These are phyloP conservation scores for Eupleurogrammus muticus DNA, from an alignment of 2,797 vertebrate species.

Conservation along the genomic window DNA sequence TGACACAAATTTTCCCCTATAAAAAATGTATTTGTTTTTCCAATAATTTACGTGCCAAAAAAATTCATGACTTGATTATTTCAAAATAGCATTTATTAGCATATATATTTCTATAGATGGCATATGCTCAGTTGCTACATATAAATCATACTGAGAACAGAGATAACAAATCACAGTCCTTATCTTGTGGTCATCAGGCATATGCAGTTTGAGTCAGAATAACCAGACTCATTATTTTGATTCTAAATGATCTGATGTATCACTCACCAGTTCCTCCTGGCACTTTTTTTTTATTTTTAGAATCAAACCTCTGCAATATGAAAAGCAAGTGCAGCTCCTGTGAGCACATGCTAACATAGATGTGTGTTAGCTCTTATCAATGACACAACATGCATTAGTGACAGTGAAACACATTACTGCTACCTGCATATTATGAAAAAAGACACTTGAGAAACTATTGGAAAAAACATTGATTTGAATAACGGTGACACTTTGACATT, in stretches of 20 bases:
- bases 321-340: slow-evolving; percentile 20
- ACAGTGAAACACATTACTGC: slow-evolving; percentile 19
- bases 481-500: slow-evolving; percentile 10
- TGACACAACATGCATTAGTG: slow-evolving; percentile 9
- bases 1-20: not conserved
- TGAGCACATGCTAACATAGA: slow-evolving; percentile 4
- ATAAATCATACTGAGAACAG: not conserved
- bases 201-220: slow-evolving; percentile 14
- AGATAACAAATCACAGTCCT: not conserved
- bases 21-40: not conserved
- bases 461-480: not conserved
- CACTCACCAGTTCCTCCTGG: slow-evolving; percentile 28
- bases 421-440: slow-evolving; percentile 7
- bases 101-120: not conserved
- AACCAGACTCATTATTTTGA: slow-evolving; percentile 16
- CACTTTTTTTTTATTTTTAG: slow-evolving; percentile 34
- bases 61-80: not conserved
- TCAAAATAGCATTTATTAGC: not conserved
- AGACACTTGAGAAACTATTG: not conserved
- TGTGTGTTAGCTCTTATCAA: slow-evolving; percentile 5
- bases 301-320: slow-evolving; percentile 22
- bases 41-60: not conserved
- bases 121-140: not conserved
- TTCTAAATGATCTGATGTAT: slow-evolving; percentile 30
- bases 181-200: slow-evolving; percentile 9